Evolutionary conservation across 2,888 invertebrate genomes (phyloP).

Genomic region (Dione juno): DNA sequence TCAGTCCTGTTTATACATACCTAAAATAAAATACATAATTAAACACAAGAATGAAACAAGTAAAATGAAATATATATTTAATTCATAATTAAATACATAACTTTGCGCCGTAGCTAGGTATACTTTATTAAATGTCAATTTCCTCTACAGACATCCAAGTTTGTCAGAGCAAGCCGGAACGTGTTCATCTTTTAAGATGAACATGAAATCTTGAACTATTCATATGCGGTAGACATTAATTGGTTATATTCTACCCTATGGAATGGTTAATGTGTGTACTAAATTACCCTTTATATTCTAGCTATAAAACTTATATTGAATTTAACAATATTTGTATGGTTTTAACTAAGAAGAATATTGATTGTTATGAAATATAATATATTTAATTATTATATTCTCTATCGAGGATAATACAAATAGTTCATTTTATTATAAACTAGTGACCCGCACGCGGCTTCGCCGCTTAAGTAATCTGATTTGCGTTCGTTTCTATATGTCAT

Average conservation of each 20-base stretch:
- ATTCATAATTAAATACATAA: neutral
- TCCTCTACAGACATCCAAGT: constrained; percentile 5
- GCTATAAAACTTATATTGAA: neutral
- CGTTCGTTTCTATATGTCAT: too few relatives aligned
- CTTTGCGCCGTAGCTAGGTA: neutral
- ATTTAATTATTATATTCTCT: too few relatives aligned
- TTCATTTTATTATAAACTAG: neutral
- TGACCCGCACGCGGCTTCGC: too few relatives aligned
- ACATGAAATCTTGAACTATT: constrained; percentile 27
- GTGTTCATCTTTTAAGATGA: constrained; percentile 17
- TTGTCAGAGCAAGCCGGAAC: constrained; percentile 10
- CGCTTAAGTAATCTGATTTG: too few relatives aligned
- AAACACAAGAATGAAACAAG: too few relatives aligned
- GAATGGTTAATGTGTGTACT: neutral
- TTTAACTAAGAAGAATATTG: too few relatives aligned
- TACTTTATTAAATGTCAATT: constrained; percentile 1
- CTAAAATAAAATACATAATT: too few relatives aligned
- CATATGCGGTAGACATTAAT: constrained; percentile 29
- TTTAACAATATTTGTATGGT: neutral
- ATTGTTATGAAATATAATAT: too few relatives aligned
- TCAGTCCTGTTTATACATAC: too few relatives aligned
- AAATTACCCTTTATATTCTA: neutral
- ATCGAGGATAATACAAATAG: neutral
- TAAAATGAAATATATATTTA: neutral
- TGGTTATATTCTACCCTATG: constrained; percentile 1